Conservation (phyloP, 2,797 vertebrate species). For the Hylomyscus alleni region DNA sequence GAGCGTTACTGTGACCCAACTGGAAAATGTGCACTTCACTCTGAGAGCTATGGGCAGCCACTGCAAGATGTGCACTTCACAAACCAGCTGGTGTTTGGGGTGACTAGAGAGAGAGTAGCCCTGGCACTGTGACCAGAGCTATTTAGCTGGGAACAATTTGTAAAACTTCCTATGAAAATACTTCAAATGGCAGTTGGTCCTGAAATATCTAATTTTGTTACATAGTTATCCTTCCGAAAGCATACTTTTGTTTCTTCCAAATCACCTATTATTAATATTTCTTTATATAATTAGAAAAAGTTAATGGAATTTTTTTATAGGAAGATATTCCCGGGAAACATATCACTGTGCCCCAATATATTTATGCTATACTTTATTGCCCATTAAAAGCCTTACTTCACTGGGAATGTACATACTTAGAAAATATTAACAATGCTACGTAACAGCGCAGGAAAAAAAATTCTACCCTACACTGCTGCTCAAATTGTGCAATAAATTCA, state of each 20-base stretch:
- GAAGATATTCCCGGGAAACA: slow-evolving; percentile 26
- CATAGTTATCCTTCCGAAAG: slow-evolving; percentile 49
- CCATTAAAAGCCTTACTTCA: slow-evolving; percentile 39
- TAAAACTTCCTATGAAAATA: slow-evolving; percentile 19
- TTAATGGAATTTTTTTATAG: neutral
- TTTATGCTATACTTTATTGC: slow-evolving; percentile 46
- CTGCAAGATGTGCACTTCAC: slow-evolving; percentile 1
- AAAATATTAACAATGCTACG: slow-evolving; percentile 42
- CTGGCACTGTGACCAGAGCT: neutral
- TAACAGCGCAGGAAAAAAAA: slow-evolving; percentile 2
- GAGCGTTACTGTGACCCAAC: slow-evolving; percentile 6
- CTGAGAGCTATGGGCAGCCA: slow-evolving; percentile 18
- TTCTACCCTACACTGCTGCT: slow-evolving; percentile 30
- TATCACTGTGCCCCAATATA: neutral
- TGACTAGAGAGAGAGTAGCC: neutral
- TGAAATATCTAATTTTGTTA: slow-evolving; percentile 60
- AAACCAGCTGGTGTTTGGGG: slow-evolving; percentile 6
- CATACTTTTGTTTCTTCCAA: slow-evolving; percentile 50
- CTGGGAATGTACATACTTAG: slow-evolving; percentile 20
- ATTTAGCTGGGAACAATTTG: neutral
- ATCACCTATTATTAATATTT: slow-evolving; percentile 37
- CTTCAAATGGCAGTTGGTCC: neutral
- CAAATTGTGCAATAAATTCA: slow-evolving; percentile 36
- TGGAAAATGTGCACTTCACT: slow-evolving; percentile 35
- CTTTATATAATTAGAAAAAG: slow-evolving; percentile 51